Evolutionary conservation across 2,797 vertebrate species (phyloP).

Genomic region (Sarcophilus harrisii): DNA sequence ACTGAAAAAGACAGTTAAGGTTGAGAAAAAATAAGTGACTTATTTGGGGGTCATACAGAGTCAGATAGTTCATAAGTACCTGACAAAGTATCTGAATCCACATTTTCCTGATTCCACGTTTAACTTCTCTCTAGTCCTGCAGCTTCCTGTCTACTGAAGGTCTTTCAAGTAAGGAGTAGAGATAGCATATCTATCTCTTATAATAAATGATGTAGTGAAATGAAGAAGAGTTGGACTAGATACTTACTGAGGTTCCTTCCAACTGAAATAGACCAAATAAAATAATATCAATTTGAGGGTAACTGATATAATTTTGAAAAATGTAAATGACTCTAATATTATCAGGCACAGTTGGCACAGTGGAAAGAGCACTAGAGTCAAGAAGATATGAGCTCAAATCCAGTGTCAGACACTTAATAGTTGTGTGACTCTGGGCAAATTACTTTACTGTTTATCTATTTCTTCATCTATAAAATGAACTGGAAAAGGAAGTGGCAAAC

Average conservation of each 20-base stretch:
- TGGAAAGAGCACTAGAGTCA: not conserved
- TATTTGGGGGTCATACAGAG: not conserved
- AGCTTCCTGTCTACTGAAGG: not conserved
- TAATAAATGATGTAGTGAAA: not conserved
- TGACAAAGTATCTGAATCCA: not conserved
- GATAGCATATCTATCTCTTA: too few relatives aligned
- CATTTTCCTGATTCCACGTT: not conserved
- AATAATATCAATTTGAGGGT: not conserved
- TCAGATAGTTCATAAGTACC: not conserved
- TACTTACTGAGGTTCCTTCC: not conserved
- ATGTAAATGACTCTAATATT: not conserved
- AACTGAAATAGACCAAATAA: not conserved
- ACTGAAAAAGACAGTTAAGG: not conserved
- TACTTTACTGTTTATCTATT: too few relatives aligned
- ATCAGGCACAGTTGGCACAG: not conserved
- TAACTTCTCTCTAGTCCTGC: not conserved
- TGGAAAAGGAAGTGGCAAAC: not conserved
- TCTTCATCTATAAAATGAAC: not conserved
- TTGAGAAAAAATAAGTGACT: not conserved
- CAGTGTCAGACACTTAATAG: not conserved
- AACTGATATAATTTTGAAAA: not conserved
- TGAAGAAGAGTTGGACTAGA: not conserved
- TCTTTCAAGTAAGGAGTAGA: slow-evolving; percentile 27
- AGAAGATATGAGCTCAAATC: not conserved
- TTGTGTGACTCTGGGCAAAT: not conserved